Evolutionary conservation across 2,113 vertebrate species (phyloP).

Genomic region (Labeo rohita): DNA sequence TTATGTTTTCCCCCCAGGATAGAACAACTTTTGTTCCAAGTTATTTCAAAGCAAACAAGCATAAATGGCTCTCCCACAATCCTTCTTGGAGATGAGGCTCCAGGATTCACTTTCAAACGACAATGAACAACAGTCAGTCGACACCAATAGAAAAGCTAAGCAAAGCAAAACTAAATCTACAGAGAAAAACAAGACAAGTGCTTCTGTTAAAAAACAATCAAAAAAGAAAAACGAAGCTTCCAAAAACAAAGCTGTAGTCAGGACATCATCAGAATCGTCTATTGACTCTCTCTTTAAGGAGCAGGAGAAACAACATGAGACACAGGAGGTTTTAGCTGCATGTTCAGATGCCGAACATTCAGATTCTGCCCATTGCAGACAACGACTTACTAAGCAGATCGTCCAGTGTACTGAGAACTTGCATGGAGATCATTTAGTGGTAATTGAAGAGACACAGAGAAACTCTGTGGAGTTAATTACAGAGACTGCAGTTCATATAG

Average conservation of each 20-base stretch:
- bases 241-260: constrained; percentile 25
- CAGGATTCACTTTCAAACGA: background rate
- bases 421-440: background rate
- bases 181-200: background rate
- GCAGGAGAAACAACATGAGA: constrained; percentile 8
- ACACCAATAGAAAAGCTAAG: background rate
- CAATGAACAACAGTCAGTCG: background rate
- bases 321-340: constrained; percentile 6
- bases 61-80: constrained; percentile 3
- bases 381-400: background rate
- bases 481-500: background rate
- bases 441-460: constrained; percentile 36
- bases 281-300: background rate
- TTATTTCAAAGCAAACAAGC: background rate
- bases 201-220: background rate
- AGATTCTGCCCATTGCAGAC: background rate
- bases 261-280: background rate
- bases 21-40: constrained; percentile 17
- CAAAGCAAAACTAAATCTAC: constrained; percentile 2
- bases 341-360: constrained; percentile 32
- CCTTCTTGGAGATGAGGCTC: constrained; percentile 4
- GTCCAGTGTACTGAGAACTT: background rate
- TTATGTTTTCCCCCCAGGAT: constrained; percentile 44
- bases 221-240: background rate
- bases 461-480: background rate